Evolutionary conservation across 1,140 invertebrate genomes (phyloP), one percentile per base, ranked within the genome.

Genomic region (Acromyrmex heyeri): DNA sequence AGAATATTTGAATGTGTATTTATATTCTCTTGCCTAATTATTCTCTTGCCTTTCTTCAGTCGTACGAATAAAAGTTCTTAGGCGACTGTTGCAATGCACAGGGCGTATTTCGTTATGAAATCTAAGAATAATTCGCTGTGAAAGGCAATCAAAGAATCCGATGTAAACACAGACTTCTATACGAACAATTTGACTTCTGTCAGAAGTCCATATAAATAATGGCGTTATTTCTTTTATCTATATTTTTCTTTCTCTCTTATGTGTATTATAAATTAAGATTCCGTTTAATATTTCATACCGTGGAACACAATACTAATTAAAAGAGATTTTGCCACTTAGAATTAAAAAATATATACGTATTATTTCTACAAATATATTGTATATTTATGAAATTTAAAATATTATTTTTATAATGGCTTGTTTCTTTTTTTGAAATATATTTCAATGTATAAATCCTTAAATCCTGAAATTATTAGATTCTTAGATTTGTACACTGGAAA

Each of bases 21-120:
- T 81, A 69, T n/a, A 24, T 24, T 24, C 24, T 24, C 24, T 24
- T 24, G 24, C 24, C 24, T 24, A 75, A 50, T 34, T 75, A 44
- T 82, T 70, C 53, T 61, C 53, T 72, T 30, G 24, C 18, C 30
- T 30, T 82, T 48, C 24, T 24, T 16, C 59, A 38, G 57, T 70
- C 57, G 79, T 83, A 73, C 79, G 79, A 83, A 73, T 83, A 83
- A 83, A 83, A 83, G 79, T 61, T 83, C n/a, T 18, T 24, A 34
- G 7, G 7, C 24, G 21, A 4, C 16, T 70, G 44, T 18, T 48
- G 62, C 61, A 78, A 65, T 65, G 16, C 59, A 34, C 8, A 21
- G 24, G 0, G 7, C 6, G 14, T 59, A 44, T 72, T 72, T 72
- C 6, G 5, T 59, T 82, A 14, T n/a, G 1, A 44, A 18, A 69